Conservation (phyloP, 2,113 vertebrate genomes). For the Microcebus jonahi region DNA sequence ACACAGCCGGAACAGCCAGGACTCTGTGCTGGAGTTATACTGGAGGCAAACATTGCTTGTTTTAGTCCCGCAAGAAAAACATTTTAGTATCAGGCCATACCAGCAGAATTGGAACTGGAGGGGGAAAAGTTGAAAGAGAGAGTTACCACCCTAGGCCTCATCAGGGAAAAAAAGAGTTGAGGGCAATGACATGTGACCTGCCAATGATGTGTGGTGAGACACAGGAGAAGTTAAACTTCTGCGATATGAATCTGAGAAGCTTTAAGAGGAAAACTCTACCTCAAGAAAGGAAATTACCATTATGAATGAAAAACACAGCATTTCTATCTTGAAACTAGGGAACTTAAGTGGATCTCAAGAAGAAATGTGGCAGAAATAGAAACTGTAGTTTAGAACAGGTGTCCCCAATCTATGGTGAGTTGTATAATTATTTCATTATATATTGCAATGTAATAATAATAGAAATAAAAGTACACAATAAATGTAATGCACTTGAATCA, state of each 20-base stretch:
- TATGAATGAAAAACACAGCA: neutral
- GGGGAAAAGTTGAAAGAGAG: neutral
- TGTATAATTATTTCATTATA: too few species aligned
- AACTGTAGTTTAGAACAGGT: neutral
- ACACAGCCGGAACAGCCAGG: neutral
- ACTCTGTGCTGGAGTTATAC: neutral
- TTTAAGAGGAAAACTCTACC: neutral
- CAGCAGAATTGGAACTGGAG: neutral
- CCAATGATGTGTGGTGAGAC: neutral
- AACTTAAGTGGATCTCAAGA: neutral
- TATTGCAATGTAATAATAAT: too few species aligned
- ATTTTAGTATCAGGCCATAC: neutral
- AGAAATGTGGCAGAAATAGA: neutral
- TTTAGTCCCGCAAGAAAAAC: neutral
- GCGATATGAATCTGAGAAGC: neutral
- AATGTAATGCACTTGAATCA: too few species aligned
- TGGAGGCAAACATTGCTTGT: neutral
- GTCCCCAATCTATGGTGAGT: too few species aligned
- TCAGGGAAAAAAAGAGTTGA: neutral
- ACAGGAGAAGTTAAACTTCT: neutral
- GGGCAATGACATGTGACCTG: neutral
- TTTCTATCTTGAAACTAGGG: neutral
- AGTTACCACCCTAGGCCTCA: neutral
- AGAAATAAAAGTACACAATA: too few species aligned
- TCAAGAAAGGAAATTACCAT: neutral